Evolutionary conservation across 1,140 invertebrate genomes (phyloP), one percentile per base, ranked within the genome.

Genomic region (Coenobita brevimanus): DNA sequence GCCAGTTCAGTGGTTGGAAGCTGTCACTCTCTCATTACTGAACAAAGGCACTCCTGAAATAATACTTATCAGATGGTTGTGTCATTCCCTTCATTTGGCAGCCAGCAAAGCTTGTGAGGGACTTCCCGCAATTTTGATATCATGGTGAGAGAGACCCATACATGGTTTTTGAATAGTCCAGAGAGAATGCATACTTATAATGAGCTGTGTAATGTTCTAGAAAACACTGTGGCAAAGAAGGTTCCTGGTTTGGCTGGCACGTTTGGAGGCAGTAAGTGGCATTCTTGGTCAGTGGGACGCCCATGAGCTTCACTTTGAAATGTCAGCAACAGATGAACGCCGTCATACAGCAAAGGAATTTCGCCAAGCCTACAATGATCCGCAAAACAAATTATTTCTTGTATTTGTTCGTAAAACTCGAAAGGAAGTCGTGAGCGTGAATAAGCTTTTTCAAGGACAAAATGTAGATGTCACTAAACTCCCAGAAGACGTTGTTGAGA

Each of bases 391-490:
- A 62, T 54, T 85, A 27, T 69, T 13, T 71, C 73, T 85, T 85
- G 60, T 75, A 27, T 85, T 78, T 85, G 82, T 76, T 76, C 46
- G 71, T 43, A 85, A 78, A 85, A 46, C 81, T 36, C 64, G 46
- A 30, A 76, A 76, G 73, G 69, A 85, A 85, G 73, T 76, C 38
- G 50, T 85, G 17, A 76, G 38, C 36, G 69, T 83, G 2, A 83
- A 83, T 43, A 76, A 85, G 46, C 21, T 85, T 54, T 84, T 84
- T 82, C 81, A 83, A 36, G 81, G 81, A 0, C 64, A 83, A 43
- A 83, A 83, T 83, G 81, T 83, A 50, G 62, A 82, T 50, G 50
- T 73, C 81, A 83, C 64, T 46, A 83, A 83, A 24, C 81, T 83
- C 46, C 69, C 81, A 83, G 60, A 82, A n/a, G 64, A 83, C 50